These are phyloP conservation scores for Anastatus disparis DNA, from an alignment of 1,140 invertebrate species.

Conservation along the genomic window DNA sequence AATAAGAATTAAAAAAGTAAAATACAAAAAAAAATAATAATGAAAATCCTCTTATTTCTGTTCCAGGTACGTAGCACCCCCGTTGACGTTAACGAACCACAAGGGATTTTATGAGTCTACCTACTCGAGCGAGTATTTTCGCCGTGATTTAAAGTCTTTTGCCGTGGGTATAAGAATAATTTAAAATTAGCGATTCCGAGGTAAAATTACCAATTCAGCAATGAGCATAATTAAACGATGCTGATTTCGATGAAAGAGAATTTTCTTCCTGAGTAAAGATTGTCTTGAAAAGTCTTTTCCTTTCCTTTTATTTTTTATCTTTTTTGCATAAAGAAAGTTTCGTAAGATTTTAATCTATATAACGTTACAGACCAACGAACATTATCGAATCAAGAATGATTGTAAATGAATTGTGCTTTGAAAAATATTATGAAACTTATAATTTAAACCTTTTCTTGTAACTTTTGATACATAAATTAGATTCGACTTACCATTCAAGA, in stretches of 20 bases:
- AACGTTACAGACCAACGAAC: too few relatives aligned
- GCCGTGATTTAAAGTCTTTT: constrained; percentile 23
- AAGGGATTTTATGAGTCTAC: neutral
- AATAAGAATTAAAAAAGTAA: too few relatives aligned
- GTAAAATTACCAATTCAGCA: constrained; percentile 24
- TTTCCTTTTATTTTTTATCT: neutral
- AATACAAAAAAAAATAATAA: constrained; percentile 11
- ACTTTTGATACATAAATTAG: too few relatives aligned
- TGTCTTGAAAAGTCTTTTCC: too few relatives aligned
- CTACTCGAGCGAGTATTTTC: neutral
- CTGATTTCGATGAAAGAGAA: constrained; percentile 5
- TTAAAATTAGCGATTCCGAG: constrained; percentile 22
- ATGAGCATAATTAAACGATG: constrained; percentile 18
- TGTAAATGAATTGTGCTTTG: too few relatives aligned
- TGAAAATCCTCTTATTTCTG: constrained; percentile 21
- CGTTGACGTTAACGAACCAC: constrained; percentile 12
- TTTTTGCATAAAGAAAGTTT: neutral
- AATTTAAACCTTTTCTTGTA: too few relatives aligned
- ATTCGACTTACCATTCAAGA: too few relatives aligned
- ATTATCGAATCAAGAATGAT: too few relatives aligned
- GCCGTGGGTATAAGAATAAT: constrained; percentile 23
- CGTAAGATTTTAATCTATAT: neutral
- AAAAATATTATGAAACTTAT: too few relatives aligned
- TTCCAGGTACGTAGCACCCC: constrained; percentile 26
- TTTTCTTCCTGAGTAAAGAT: neutral